Evolutionary conservation across 2,797 vertebrate genomes (phyloP).

Genomic region (Pseudochirops cupreus): DNA sequence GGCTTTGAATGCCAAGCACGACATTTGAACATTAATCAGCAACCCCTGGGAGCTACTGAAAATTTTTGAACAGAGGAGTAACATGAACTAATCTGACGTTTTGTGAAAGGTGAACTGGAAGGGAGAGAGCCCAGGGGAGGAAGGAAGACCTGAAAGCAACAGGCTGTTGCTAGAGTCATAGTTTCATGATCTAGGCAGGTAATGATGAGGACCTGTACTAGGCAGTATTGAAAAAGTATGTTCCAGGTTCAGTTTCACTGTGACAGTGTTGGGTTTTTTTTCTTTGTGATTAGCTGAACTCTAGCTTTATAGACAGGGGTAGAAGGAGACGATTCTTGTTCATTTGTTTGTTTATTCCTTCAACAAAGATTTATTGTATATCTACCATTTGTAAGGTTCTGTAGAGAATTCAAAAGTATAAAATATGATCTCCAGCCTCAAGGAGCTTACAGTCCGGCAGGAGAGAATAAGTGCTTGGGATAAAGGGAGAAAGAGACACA

Average conservation of each 20-base stretch:
- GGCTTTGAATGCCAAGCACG: neutral
- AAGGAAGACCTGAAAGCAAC: neutral
- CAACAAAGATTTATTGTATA: constrained; percentile 51
- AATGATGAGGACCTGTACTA: neutral
- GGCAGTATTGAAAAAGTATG: neutral
- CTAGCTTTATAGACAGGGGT: neutral
- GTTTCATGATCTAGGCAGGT: neutral
- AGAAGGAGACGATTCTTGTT: constrained; percentile 48
- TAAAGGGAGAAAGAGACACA: constrained; percentile 67
- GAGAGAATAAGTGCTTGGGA: constrained; percentile 42
- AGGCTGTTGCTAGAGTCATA: neutral
- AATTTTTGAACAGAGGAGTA: neutral
- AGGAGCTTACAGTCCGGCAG: constrained; percentile 38
- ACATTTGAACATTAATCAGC: neutral
- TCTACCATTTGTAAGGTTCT: neutral
- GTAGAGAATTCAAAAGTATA: constrained; percentile 51
- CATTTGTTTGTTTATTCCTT: constrained; percentile 2
- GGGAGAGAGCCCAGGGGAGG: neutral
- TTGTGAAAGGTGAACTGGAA: neutral
- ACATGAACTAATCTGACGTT: neutral
- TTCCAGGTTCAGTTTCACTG: neutral
- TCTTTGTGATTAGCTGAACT: constrained; percentile 51
- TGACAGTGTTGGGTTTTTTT: neutral
- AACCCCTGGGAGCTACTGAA: neutral
- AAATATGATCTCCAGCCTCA: constrained; percentile 32